Evolutionary conservation across 2,113 vertebrate genomes (phyloP), one percentile per base, ranked within the genome.

Genomic region (Hylia prasina): DNA sequence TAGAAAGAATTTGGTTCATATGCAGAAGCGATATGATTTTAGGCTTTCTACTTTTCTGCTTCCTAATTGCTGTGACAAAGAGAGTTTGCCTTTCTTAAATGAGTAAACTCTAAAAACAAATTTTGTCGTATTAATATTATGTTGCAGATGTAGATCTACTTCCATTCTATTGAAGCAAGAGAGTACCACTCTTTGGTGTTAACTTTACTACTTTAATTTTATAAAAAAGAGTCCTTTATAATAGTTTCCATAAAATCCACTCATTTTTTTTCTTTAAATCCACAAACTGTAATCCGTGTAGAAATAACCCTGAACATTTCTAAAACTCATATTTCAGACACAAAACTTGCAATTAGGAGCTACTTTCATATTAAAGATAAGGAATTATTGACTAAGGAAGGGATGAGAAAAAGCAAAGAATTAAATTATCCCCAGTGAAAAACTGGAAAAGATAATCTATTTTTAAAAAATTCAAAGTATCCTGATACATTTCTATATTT

Each of bases 311-410:
- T 76, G 44, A 95, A 61, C 28, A 80, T 72, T 89, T 88, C 51
- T 80, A 68, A 90, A 80, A 82, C 12, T 93, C 22, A 0, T 69
- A 69, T 79, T 95, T 82, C 64, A 87, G 61, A 44, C 61, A 45
- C 7, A 90, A 56, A 63, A 69, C 37, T 68, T 95, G 23, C 33
- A 83, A 77, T 78, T 89, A 88, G 47, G 40, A 92, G 10, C 56
- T 93, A 56, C 77, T 92, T 90, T 87, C 22, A 2, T 86, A 89
- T 89, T 95, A 87, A 95, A 84, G 68, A 92, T 60, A 94, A 85
- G 89, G 78, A 94, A 90, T 95, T 82, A 89, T 88, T 94, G 61
- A 91, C 79, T 68, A 85, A 89, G 48, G 57, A 80, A 76, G 27
- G 30, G 20, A 94, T 54, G 16, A 85, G 81, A 97, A 87, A 82